Percentiles rank a stretch among this genome's conserved stretches.
Evolutionary conservation across 2,797 vertebrate genomes (phyloP).

Genomic region (Leptodactylus fallax): DNA sequence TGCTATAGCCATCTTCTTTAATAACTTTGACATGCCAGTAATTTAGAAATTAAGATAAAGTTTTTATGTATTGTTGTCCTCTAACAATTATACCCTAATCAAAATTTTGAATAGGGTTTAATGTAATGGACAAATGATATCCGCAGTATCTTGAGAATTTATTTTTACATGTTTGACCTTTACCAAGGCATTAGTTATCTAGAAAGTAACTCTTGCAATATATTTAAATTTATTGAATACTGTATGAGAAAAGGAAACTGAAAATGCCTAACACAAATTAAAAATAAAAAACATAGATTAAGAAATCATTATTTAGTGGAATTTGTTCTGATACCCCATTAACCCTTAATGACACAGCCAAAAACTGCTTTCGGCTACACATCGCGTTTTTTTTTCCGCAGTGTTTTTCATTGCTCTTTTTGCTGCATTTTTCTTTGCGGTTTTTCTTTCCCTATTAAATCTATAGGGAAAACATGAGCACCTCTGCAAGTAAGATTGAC

Average conservation of each 20-base stretch:
- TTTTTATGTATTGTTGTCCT: conserved; percentile 19
- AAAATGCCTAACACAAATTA: background rate
- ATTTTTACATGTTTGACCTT: conserved; percentile 7
- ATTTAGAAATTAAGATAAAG: conserved; percentile 25
- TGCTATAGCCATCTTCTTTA: conserved; percentile 16
- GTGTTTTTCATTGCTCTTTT: too few relatives aligned
- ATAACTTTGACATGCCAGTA: conserved; percentile 36
- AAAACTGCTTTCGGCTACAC: too few relatives aligned
- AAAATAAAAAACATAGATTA: too few relatives aligned
- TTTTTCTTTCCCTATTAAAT: too few relatives aligned
- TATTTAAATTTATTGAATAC: background rate
- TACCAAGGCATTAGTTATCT: background rate
- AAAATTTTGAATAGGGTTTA: conserved; percentile 14
- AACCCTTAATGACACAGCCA: too few relatives aligned
- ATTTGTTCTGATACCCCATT: too few relatives aligned
- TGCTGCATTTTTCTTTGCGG: too few relatives aligned
- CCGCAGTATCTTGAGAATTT: background rate
- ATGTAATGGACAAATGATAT: conserved; percentile 27
- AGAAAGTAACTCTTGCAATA: background rate
- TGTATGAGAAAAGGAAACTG: background rate
- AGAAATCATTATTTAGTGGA: too few relatives aligned
- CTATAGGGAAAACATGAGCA: too few relatives aligned
- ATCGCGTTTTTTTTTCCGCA: too few relatives aligned
- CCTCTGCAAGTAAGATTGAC: too few relatives aligned
- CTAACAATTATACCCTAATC: conserved; percentile 21